Evolutionary conservation across 2,113 vertebrate genomes (phyloP).

Genomic region (Zapus hudsonius): DNA sequence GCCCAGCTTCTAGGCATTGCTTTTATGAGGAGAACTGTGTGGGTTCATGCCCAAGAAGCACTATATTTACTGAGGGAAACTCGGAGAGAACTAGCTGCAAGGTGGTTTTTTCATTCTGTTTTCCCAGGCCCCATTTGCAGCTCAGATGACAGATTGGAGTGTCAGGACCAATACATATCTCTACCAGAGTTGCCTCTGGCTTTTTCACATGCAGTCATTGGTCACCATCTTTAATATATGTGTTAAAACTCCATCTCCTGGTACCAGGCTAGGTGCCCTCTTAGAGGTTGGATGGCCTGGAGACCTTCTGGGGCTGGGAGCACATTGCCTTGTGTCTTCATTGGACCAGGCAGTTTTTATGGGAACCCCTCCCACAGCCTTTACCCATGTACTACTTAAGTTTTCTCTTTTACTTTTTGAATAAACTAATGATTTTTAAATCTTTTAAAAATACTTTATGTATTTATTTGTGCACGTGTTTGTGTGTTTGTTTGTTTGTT

Average conservation of each 20-base stretch:
- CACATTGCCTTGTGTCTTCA: not conserved
- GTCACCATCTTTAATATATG: not conserved
- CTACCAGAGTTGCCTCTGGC: not conserved
- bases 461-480: no score
- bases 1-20: not conserved
- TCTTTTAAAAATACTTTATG: no score
- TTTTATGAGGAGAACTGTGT: not conserved
- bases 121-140: not conserved
- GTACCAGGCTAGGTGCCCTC: not conserved
- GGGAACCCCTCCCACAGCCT: not conserved
- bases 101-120: not conserved
- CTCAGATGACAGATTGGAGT: not conserved
- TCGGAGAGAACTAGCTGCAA: not conserved
- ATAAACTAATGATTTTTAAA: not conserved
- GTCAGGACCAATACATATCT: not conserved
- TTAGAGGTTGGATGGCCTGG: not conserved
- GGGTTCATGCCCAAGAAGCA: not conserved
- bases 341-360: no score
- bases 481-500: no score
- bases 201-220: not conserved
- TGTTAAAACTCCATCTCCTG: not conserved
- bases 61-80: not conserved
- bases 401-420: slow-evolving; percentile 12
- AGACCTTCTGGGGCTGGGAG: no score
- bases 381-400: not conserved